Evolutionary conservation across 2,113 vertebrate genomes (phyloP), one percentile per base, ranked within the genome.

Genomic region (Meriones unguiculatus): DNA sequence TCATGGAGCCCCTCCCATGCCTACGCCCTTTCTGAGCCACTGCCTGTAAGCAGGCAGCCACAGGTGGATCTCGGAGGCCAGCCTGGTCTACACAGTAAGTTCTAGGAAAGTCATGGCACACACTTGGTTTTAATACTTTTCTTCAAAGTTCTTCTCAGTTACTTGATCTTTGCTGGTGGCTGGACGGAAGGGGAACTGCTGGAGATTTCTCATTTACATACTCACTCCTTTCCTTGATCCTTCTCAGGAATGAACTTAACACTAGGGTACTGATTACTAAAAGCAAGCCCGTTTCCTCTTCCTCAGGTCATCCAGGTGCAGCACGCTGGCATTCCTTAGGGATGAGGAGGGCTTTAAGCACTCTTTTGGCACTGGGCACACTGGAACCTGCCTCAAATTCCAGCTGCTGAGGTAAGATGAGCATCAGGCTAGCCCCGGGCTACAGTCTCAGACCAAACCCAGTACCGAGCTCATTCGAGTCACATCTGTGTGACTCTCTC

Each of bases 221-320:
- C 24, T 57, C 54, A 38, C 12, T 72, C 41, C 67, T 54, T 84
- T 95, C 95, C 59, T 90, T 50, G 88, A 87, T 64, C 25, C 81
- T 35, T 90, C 52, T 15, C n/a, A 30, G 52, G 86, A 84, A 75
- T n/a, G 84, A 50, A 20, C 20, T 52, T n/a, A 82, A 87, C 12
- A 59, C 81, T 30, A 9, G n/a, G 41, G 67, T 22, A 8, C 13
- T 69, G 38, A n/a, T 35, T 86, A 18, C 75, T 91, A 50, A 77
- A 10, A 57, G 50, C 38, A 88, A 86, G 28, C 17, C 57, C n/a
- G 1, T n/a, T 92, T 95, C 81, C 90, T 97, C 64, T 87, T 87
- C 72, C 52, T 69, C 54, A 64, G 65, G 54, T 72, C 89, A 81
- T 76, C 30, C 7, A 32, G n/a, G 25, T 50, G 76, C 7, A 28